These are phyloP conservation scores for Craseonycteris thonglongyai DNA, from an alignment of 2,113 vertebrate species.

Conservation along the genomic window DNA sequence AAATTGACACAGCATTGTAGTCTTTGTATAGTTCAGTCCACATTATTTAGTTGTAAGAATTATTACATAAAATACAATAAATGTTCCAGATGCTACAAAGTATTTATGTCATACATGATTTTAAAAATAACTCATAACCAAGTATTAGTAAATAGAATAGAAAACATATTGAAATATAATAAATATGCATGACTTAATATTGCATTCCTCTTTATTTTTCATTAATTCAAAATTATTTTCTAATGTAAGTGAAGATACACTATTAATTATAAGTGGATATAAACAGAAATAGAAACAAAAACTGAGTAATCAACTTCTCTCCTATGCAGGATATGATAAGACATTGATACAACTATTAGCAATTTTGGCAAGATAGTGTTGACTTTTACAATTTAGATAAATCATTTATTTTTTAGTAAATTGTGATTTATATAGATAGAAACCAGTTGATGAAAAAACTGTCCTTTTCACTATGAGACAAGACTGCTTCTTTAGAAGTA, in stretches of 20 bases:
- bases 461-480: background rate
- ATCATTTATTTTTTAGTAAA: background rate
- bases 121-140: background rate
- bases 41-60: background rate
- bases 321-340: background rate
- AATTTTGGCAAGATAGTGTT: background rate
- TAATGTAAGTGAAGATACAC: background rate
- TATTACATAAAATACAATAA: background rate
- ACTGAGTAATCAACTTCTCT: background rate
- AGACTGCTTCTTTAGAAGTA: background rate
- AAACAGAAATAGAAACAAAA: background rate
- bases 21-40: background rate
- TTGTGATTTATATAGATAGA: background rate
- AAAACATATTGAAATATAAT: background rate
- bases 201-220: background rate
- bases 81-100: background rate
- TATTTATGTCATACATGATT: background rate
- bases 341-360: background rate
- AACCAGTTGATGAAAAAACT: background rate
- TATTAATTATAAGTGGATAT: background rate
- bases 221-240: background rate
- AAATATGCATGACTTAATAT: background rate
- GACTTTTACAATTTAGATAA: background rate
- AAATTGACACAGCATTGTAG: accelerated
- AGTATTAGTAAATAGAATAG: background rate